A percentile compares a stretch with the other conserved stretches of the same genome.
Evolutionary conservation across 1,140 invertebrate species (phyloP).

Genomic region (Paraescarpia echinospica): DNA sequence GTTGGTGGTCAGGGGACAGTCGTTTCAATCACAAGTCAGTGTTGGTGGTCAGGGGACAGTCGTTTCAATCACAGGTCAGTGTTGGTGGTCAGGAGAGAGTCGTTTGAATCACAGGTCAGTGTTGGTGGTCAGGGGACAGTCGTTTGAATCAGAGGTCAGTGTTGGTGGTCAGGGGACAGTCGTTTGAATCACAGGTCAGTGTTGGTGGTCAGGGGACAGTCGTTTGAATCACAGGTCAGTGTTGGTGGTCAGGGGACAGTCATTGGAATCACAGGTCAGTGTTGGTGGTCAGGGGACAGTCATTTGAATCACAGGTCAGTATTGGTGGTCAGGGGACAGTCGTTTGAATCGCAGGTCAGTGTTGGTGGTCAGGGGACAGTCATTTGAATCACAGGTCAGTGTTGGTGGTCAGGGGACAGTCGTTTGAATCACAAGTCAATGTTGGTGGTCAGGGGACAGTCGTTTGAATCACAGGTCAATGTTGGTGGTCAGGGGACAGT

Average conservation of each 20-base stretch:
- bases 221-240: constrained; percentile 86
- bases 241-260: constrained; percentile 40
- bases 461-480: constrained; percentile 86
- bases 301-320: constrained; percentile 86
- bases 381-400: constrained; percentile 86
- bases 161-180: constrained; percentile 40
- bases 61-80: constrained; percentile 86
- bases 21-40: constrained; percentile 86
- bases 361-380: constrained; percentile 40
- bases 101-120: constrained; percentile 86
- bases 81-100: constrained; percentile 40
- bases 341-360: constrained; percentile 86
- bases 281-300: constrained; percentile 40
- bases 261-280: constrained; percentile 86
- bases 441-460: constrained; percentile 40
- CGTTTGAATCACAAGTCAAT: constrained; percentile 86
- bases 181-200: constrained; percentile 86
- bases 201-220: constrained; percentile 40
- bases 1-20: constrained; percentile 40
- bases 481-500: constrained; percentile 40
- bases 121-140: constrained; percentile 40
- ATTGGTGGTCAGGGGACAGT: constrained; percentile 40
- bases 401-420: constrained; percentile 40
- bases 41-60: constrained; percentile 40
- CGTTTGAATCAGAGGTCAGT: constrained; percentile 86